A percentile compares a stretch with the other conserved stretches of the same genome.
Evolutionary conservation across 1,140 invertebrate species (phyloP).

Genomic region (Halesus radiatus): DNA sequence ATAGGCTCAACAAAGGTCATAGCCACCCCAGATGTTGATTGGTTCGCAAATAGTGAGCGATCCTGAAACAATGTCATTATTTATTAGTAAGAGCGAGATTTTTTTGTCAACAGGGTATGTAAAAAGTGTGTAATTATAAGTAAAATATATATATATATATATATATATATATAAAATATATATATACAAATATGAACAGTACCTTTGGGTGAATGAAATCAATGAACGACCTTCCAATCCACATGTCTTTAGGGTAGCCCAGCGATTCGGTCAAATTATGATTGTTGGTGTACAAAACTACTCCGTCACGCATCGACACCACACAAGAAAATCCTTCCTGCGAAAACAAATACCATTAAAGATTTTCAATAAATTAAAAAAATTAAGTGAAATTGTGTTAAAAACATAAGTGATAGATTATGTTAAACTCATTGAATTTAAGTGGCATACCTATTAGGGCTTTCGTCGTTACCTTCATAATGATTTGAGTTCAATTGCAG

Average conservation of each 20-base stretch:
- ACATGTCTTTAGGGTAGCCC: constrained; percentile 86
- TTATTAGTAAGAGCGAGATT: neutral
- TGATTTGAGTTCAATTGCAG: no score
- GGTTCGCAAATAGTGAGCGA: constrained; percentile 68
- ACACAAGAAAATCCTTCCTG: constrained; percentile 83
- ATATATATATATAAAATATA: no score
- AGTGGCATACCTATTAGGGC: no score
- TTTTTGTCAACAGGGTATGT: no score
- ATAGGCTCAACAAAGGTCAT: no score
- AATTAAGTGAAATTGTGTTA: no score
- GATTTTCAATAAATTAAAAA: no score
- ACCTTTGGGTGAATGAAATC: constrained; percentile 88
- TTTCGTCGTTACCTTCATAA: no score
- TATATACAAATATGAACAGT: neutral
- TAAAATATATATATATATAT: no score
- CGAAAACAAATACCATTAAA: constrained; percentile 16
- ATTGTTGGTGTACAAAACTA: constrained; percentile 81
- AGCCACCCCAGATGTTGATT: constrained; percentile 62
- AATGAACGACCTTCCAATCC: constrained; percentile 87
- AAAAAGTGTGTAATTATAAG: no score
- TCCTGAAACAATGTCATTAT: constrained; percentile 76
- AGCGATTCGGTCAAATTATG: constrained; percentile 78
- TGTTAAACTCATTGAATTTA: no score
- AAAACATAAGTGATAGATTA: no score
- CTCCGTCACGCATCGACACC: constrained; percentile 86